Percentiles rank a stretch among this genome's conserved stretches.
These are phyloP conservation scores for Mnemiopsis leidyi DNA, from an alignment of 37 sponge, comb jelly and placozoan genomes.

Conservation along the genomic window DNA sequence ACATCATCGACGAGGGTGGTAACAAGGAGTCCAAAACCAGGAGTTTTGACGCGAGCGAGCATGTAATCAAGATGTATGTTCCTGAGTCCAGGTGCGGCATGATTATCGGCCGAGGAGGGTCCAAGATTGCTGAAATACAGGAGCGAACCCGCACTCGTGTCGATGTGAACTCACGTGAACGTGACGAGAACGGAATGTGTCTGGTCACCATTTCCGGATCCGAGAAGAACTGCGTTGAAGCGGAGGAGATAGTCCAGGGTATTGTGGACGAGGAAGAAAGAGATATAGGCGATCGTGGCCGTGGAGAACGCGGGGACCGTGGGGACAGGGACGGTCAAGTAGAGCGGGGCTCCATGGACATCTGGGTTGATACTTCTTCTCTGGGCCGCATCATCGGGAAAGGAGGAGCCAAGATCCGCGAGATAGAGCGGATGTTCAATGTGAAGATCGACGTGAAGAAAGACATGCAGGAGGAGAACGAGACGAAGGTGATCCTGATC, in stretches of 20 bases:
- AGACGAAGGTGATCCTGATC: slow-evolving; percentile 49
- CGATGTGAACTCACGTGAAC: slow-evolving; percentile 32
- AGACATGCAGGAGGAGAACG: slow-evolving; percentile 13
- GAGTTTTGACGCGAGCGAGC: neutral
- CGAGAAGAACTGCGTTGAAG: neutral
- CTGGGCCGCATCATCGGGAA: slow-evolving; percentile 41
- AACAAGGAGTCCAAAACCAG: neutral
- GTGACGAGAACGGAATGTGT: slow-evolving; percentile 10
- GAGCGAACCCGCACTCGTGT: neutral
- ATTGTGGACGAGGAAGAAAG: slow-evolving; percentile 22
- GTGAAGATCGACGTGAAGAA: slow-evolving; percentile 66
- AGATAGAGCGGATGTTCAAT: slow-evolving; percentile 3
- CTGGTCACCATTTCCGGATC: neutral
- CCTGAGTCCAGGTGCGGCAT: slow-evolving; percentile 33
- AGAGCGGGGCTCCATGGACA: slow-evolving; percentile 35
- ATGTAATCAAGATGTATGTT: neutral
- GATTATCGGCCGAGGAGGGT: slow-evolving; percentile 44
- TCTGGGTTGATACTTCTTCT: slow-evolving; percentile 32
- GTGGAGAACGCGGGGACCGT: neutral
- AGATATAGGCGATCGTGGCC: neutral
- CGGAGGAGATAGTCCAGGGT: neutral
- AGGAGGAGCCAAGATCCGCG: slow-evolving; percentile 45
- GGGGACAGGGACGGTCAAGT: neutral
- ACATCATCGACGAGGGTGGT: slow-evolving; percentile 38
- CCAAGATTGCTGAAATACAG: slow-evolving; percentile 50